Percentiles rank a stretch among this genome's conserved stretches.
phyloP scores from a whole-genome alignment of 1,140 invertebrate species.

The Philotrypesis tridentata region DNA sequence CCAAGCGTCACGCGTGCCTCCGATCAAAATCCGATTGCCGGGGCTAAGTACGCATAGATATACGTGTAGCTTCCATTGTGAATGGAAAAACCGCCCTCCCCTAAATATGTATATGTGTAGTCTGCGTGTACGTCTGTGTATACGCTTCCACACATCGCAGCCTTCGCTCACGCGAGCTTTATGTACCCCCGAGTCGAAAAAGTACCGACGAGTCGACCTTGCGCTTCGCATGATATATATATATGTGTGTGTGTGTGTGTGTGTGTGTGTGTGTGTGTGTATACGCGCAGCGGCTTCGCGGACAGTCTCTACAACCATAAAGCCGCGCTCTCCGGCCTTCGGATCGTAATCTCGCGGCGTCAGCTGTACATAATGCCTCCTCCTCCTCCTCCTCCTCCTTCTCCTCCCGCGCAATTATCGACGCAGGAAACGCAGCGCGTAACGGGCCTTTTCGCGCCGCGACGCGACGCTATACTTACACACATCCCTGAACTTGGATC shows the following conservation, averaged over 20 bases:
- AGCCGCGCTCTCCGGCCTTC: conserved; percentile 12
- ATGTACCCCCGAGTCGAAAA: background rate
- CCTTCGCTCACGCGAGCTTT: conserved; percentile 1
- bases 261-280: too few relatives aligned
- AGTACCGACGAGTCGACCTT: background rate
- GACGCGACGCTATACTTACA: too few relatives aligned
- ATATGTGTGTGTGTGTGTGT: too few relatives aligned
- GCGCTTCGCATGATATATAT: too few relatives aligned
- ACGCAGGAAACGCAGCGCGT: background rate
- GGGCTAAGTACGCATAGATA: too few relatives aligned
- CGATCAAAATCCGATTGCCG: too few relatives aligned
- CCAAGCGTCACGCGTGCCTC: background rate
- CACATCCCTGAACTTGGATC: conserved; percentile 11
- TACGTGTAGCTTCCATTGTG: too few relatives aligned
- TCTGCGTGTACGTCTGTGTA: too few relatives aligned
- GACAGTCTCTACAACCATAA: background rate
- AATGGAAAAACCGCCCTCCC: too few relatives aligned
- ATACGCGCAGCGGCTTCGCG: too few relatives aligned
- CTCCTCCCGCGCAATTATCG: background rate
- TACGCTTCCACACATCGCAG: background rate
- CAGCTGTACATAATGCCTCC: background rate
- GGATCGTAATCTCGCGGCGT: conserved; percentile 13
- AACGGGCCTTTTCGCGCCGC: conserved; percentile 7
- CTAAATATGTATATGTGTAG: too few relatives aligned
- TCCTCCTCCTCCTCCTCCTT: too few relatives aligned